Evolutionary conservation across 2,113 vertebrate genomes (phyloP).

Genomic region (Phaetusa simplex): DNA sequence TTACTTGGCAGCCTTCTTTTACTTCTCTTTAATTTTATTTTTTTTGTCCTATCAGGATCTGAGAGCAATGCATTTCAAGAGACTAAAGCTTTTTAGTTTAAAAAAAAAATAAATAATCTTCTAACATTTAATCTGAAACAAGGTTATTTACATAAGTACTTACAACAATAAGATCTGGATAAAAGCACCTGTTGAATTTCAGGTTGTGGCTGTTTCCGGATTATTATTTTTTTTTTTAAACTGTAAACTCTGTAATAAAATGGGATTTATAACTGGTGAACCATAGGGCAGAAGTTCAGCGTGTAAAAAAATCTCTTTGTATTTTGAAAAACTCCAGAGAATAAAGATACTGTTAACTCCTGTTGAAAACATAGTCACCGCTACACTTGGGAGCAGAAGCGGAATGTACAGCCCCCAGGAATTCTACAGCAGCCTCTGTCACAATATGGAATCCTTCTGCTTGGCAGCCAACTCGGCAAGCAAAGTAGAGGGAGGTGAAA

Average conservation of each 20-base stretch:
- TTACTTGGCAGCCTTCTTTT: background rate
- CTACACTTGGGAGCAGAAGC: background rate
- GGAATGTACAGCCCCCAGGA: background rate
- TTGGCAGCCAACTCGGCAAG: background rate
- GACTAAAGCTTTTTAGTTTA: background rate
- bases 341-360: background rate
- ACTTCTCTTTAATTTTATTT: background rate
- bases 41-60: background rate
- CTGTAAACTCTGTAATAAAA: background rate
- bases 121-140: background rate
- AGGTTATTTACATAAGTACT: background rate
- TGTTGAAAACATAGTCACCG: background rate
- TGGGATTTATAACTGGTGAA: background rate
- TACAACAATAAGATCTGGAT: background rate
- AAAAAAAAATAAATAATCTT: background rate
- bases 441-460: background rate
- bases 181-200: background rate
- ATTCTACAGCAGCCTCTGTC: background rate
- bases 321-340: background rate
- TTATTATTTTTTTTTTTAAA: background rate
- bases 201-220: background rate
- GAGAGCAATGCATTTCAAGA: background rate
- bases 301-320: background rate
- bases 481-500: too few species aligned
- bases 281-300: background rate